Conservation (phyloP, 2,888 invertebrate genomes). For the Neelides folsomi region DNA sequence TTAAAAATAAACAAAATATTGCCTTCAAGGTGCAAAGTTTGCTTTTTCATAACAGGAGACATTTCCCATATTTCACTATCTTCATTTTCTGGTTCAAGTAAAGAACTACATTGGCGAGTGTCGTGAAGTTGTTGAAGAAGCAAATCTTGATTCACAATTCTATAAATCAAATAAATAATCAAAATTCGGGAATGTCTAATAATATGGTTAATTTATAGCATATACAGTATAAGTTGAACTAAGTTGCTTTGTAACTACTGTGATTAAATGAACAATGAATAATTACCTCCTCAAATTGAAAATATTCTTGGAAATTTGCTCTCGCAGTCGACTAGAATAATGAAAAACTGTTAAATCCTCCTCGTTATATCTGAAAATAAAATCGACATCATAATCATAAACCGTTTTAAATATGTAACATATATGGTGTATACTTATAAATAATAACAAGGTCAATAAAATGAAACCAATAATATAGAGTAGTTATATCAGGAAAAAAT, state of each 20-base stretch:
- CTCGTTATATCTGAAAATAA: conserved; percentile 20
- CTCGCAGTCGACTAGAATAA: conserved; percentile 9
- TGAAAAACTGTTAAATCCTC: conserved; percentile 14
- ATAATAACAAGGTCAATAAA: neutral
- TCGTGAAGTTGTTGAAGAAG: conserved; percentile 55
- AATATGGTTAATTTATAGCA: neutral
- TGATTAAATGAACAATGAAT: neutral
- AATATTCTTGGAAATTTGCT: conserved; percentile 11
- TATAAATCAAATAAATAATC: conserved; percentile 42
- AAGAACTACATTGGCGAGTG: conserved; percentile 50
- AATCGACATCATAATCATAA: too few relatives aligned
- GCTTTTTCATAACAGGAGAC: too few relatives aligned
- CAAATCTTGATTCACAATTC: conserved; percentile 54
- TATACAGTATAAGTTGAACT: neutral
- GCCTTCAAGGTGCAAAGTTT: too few relatives aligned
- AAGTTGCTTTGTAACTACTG: neutral
- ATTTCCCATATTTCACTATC: conserved; percentile 12
- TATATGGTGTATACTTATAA: too few relatives aligned
- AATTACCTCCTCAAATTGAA: conserved; percentile 14
- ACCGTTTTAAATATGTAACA: neutral
- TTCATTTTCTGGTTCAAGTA: conserved; percentile 51
- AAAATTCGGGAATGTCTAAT: neutral
- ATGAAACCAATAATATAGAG: conserved; percentile 1
- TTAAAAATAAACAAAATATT: too few relatives aligned
- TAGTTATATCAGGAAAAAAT: conserved; percentile 10